phyloP scores from a whole-genome alignment of 2,888 invertebrate species.

The Cylloceria caligata region DNA sequence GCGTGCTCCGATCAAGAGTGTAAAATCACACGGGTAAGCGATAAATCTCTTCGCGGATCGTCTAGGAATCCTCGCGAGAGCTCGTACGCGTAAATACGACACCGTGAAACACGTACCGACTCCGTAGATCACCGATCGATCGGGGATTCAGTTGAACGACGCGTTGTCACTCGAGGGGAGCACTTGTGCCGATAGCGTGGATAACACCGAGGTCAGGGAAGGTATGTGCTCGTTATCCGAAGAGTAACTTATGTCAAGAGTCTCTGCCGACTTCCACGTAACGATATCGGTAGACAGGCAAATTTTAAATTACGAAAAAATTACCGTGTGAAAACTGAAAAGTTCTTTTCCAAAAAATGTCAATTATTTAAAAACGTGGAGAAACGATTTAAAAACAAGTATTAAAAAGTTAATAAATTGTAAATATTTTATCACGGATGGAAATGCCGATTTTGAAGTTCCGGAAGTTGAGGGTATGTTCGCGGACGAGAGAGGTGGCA shows the following conservation, averaged over 20 bases:
- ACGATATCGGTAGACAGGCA: neutral
- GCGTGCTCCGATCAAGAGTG: slow-evolving; percentile 7
- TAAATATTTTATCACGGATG: neutral
- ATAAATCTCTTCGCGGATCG: neutral
- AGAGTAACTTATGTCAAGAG: neutral
- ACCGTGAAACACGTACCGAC: neutral
- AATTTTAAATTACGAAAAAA: neutral
- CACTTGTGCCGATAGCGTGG: neutral
- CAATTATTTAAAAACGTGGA: neutral
- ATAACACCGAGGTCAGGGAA: slow-evolving; percentile 5
- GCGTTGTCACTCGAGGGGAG: neutral
- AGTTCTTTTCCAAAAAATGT: neutral
- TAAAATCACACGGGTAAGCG: neutral
- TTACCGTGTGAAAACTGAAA: neutral
- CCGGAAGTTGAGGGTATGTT: slow-evolving; percentile 6
- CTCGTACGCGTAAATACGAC: neutral
- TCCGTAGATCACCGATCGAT: slow-evolving; percentile 20
- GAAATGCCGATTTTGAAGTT: neutral
- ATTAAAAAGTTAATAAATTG: neutral
- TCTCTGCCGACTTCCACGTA: neutral
- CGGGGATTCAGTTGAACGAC: neutral
- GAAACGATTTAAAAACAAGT: neutral
- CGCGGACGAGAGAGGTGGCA: neutral
- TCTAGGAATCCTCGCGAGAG: neutral
- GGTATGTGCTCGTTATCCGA: neutral